Base-by-base conservation (phyloP, 2,888 invertebrate genomes). In the Ditula angustiorana region DNA sequence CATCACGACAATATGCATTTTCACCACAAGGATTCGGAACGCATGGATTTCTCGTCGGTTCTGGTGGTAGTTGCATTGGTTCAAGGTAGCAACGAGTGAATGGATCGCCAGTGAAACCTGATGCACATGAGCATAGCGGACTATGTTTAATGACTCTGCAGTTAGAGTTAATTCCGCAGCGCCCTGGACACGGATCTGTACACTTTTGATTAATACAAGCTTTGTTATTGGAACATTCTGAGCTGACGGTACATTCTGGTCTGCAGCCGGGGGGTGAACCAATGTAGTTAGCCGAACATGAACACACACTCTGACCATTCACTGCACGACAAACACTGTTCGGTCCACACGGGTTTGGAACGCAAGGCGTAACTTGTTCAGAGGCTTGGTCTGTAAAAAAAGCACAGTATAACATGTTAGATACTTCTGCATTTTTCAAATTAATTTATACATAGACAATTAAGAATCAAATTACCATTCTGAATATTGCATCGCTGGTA, bases 161-260 rank as follows among this genome's bases (percentile, higher is more conserved):
- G 37, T 94, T 89, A 3, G 96, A 92, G 74, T 95, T 95, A 77
- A 90, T 88, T 44, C 96, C 96, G 75, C 96, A 96, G 56, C 94
- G 94, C 64, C 94, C 95, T 30, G 94, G 94, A 71, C 97, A 97
- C 35, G 97, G 97, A 82, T 97, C 94, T 23, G 90, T 81, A 81
- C 98, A 98, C 87, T 96, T 96, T 72, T 95, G 95, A 76, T 95
- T 95, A 10, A 96, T 88, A 76, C 97, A 97, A 2, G 97, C 96
- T 77, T 94, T 95, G 71, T 95, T 94, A 16, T 92, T 88, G 1
- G 95, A 80, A 82, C 97, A 97, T 83, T 97, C 97, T 0, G 96
- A 95, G 75, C 96, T 97, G 28, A 95, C 93, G 26, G 95, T 95
- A 81, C 97, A 97, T 86, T 96, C 96, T 8, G 96, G 97, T 72